These are phyloP conservation scores for Lytechinus pictus DNA, from an alignment of 35 echinoderm and acorn worm genomes.

Conservation along the genomic window DNA sequence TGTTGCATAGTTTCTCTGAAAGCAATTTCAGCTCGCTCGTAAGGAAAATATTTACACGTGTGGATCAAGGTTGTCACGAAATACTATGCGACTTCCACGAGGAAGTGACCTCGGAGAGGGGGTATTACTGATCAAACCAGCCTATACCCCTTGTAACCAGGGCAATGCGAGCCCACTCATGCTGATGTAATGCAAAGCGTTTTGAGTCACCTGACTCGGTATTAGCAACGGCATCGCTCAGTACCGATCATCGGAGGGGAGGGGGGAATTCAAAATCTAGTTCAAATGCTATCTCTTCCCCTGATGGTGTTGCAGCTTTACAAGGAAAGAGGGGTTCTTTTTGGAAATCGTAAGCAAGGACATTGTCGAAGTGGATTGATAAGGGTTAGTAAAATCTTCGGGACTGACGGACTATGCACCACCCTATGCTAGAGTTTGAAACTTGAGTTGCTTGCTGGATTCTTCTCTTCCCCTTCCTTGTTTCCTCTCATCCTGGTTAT, in stretches of 20 bases:
- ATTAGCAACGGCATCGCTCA: not conserved
- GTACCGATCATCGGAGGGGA: not conserved
- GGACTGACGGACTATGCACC: not conserved
- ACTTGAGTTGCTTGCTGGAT: not conserved
- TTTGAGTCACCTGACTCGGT: not conserved
- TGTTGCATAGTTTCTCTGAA: not conserved
- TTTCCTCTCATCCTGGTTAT: not conserved
- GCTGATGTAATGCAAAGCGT: not conserved
- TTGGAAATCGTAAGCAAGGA: not conserved
- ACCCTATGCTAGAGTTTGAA: not conserved
- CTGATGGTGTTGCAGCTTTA: not conserved
- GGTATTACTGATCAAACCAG: not conserved
- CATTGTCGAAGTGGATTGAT: not conserved
- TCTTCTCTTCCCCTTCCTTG: not conserved
- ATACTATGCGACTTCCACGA: not conserved
- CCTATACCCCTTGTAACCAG: not conserved
- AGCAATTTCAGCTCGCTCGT: not conserved
- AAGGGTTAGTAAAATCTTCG: not conserved
- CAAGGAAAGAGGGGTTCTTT: not conserved
- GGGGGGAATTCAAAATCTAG: constrained; percentile 1
- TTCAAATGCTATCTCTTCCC: not conserved
- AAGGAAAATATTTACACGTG: too few relatives aligned
- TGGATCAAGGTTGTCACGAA: not conserved
- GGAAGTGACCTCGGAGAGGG: not conserved
- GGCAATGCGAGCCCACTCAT: not conserved